Evolutionary conservation across 2,797 vertebrate species (phyloP).

Genomic region (Clarias laeviceps): DNA sequence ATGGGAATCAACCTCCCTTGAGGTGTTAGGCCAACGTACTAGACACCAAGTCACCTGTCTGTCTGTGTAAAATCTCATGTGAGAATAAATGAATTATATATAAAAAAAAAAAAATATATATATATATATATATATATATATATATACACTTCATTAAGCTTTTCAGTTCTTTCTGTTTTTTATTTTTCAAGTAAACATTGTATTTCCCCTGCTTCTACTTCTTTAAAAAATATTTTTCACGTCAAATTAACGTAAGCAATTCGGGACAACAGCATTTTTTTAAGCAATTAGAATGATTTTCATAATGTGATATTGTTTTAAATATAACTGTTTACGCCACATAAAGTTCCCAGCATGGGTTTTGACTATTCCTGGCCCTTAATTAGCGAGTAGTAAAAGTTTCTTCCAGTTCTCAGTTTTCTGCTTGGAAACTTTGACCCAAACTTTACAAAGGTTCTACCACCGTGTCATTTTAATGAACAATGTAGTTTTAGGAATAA

Average conservation of each 20-base stretch:
- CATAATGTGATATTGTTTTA: neutral
- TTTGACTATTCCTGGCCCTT: conserved; percentile 2
- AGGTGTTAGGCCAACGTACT: too few species aligned
- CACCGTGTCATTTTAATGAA: neutral
- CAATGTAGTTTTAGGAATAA: neutral
- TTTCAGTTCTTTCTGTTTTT: too few species aligned
- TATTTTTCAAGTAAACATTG: neutral
- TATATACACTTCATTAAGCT: too few species aligned
- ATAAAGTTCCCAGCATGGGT: conserved; percentile 10
- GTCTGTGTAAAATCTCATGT: neutral
- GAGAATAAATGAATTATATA: neutral
- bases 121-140: too few species aligned
- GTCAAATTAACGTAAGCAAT: neutral
- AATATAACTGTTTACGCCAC: neutral
- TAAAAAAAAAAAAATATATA: too few species aligned
- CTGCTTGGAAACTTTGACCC: conserved; percentile 14
- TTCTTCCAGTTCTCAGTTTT: conserved; percentile 11
- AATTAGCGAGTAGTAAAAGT: conserved; percentile 36
- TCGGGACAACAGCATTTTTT: neutral
- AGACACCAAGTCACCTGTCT: too few species aligned
- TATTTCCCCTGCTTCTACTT: neutral
- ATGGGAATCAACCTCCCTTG: too few species aligned
- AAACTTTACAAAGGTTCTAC: neutral
- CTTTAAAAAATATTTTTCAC: neutral
- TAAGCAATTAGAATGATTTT: neutral